Evolutionary conservation across 2,888 invertebrate genomes (phyloP).

Genomic region (Oligia strigilis): DNA sequence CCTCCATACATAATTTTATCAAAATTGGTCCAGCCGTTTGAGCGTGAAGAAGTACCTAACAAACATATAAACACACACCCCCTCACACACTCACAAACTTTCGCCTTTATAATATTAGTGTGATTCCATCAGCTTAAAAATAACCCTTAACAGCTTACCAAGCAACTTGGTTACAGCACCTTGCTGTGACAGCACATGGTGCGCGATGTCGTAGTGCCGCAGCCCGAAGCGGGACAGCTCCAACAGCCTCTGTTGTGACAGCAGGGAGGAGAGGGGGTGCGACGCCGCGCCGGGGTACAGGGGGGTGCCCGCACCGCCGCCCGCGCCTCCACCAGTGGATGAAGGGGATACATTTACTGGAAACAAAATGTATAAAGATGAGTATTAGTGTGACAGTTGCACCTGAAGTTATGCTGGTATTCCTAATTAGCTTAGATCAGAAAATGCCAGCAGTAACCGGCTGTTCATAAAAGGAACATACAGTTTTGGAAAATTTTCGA

Average conservation of each 20-base stretch:
- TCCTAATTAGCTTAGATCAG: background rate
- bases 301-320: slow-evolving; percentile 85
- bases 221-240: slow-evolving; percentile 95
- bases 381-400: background rate
- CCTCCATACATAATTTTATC: no score
- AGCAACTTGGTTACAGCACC: slow-evolving; percentile 97
- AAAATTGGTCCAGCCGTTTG: no score
- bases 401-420: background rate
- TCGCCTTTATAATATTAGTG: no score
- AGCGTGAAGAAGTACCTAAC: no score
- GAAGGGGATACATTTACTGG: slow-evolving; percentile 90
- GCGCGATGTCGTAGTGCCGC: slow-evolving; percentile 97
- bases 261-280: slow-evolving; percentile 93
- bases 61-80: no score
- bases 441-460: background rate
- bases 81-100: no score
- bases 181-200: slow-evolving; percentile 97
- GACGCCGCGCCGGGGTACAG: slow-evolving; percentile 87
- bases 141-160: slow-evolving; percentile 91
- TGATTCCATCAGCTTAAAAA: slow-evolving; percentile 30
- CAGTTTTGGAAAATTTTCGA: background rate
- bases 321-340: slow-evolving; percentile 87
- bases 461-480: background rate
- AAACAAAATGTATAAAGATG: slow-evolving; percentile 70
- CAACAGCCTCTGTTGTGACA: slow-evolving; percentile 94